Conservation (phyloP, 2,113 vertebrate species). For the Callorhinus ursinus region DNA sequence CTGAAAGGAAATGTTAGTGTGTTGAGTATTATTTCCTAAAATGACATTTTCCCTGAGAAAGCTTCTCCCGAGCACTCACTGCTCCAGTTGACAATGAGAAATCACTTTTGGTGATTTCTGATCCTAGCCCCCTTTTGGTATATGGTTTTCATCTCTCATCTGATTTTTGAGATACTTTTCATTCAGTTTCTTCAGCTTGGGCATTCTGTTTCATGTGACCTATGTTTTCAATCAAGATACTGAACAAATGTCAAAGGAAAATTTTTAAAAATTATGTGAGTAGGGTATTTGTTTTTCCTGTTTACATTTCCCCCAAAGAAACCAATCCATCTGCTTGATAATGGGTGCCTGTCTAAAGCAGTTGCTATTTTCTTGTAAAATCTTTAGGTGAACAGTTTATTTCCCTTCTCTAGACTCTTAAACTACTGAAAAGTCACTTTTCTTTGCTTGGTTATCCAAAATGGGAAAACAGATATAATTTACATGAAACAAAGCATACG, state of each 20-base stretch:
- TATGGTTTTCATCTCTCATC: background rate
- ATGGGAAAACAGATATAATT: background rate
- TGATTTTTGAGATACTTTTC: background rate
- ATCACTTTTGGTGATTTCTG: background rate
- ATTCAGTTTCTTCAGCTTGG: background rate
- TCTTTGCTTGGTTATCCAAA: conserved; percentile 11
- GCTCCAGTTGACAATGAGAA: background rate
- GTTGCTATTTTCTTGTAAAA: conserved; percentile 23
- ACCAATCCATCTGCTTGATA: background rate
- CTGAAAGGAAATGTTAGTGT: background rate
- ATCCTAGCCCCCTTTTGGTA: background rate
- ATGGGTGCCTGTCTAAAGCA: background rate
- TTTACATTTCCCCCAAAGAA: conserved; percentile 41
- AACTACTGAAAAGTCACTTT: background rate
- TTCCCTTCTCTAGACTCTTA: background rate
- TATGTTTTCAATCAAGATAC: background rate
- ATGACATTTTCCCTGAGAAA: background rate
- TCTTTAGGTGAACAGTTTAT: background rate
- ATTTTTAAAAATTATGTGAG: background rate
- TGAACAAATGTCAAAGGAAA: conserved; percentile 31
- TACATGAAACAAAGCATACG: background rate
- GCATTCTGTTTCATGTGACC: background rate
- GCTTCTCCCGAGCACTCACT: background rate
- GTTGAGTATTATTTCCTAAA: background rate
- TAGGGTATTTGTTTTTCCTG: conserved; percentile 23